These are phyloP conservation scores for Brachionus koreanus DNA, from an alignment of 1,140 invertebrate genomes.

Conservation along the genomic window DNA sequence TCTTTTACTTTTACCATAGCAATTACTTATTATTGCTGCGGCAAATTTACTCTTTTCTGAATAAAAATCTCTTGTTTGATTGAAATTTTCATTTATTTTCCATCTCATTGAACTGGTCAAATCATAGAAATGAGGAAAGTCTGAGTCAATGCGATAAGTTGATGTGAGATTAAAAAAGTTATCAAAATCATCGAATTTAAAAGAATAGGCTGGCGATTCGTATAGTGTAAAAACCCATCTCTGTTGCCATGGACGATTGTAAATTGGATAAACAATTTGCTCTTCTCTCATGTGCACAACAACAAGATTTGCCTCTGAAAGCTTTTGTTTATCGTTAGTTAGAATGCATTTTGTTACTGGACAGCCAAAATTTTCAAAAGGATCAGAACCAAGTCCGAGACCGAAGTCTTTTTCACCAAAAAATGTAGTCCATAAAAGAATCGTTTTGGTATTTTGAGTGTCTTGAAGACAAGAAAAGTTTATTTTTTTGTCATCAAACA, in stretches of 20 bases:
- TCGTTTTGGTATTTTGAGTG: background rate
- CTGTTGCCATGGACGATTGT: background rate
- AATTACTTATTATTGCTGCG: background rate
- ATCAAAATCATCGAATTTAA: background rate
- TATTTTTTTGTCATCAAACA: background rate
- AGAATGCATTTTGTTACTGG: conserved; percentile 23
- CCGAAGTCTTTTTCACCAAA: background rate
- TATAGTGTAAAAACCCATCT: conserved; percentile 24
- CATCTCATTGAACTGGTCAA: background rate
- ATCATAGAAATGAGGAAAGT: background rate
- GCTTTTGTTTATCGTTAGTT: background rate
- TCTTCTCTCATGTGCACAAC: conserved; percentile 34
- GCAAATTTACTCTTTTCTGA: background rate
- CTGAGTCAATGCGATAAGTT: background rate
- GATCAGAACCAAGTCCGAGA: background rate
- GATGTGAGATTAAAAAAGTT: conserved; percentile 12
- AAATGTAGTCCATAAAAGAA: conserved; percentile 34
- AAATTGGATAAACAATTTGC: background rate
- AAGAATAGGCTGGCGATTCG: background rate
- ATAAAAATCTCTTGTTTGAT: background rate
- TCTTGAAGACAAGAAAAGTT: background rate
- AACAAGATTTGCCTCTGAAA: conserved; percentile 1
- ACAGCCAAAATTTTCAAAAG: conserved; percentile 1
- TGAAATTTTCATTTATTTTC: background rate
- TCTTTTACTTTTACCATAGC: background rate